Evolutionary conservation across 2,113 vertebrate genomes (phyloP), one percentile per base, ranked within the genome.

Genomic region (Onychostruthus taczanowskii): DNA sequence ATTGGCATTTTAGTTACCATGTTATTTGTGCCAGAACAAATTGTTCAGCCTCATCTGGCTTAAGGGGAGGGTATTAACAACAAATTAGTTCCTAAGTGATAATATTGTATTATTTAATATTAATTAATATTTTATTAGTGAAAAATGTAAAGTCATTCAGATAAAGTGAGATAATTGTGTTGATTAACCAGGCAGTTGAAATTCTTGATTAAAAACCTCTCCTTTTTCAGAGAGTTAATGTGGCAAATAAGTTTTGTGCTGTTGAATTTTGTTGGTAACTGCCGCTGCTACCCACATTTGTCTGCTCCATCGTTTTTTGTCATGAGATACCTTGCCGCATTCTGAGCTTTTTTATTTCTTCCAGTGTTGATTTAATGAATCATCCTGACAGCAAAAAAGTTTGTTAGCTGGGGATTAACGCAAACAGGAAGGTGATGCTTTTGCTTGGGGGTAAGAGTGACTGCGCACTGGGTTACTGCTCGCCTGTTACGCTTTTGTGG

Each of bases 301-400:
- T 87, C 43, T 3, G 12, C 35, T 39, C 13, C 41, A 22, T 61
- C 4, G 1, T 13, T 23, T 92, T 68, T 86, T 56, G 17, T 64
- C 47, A 26, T 18, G 28, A 91, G 47, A 50, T 55, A 53, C 13
- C 43, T 81, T 90, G 20, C 55, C 22, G 30, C 56, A 39, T 87
- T 74, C 39, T 84, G 55, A 56, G 24, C 12, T 35, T 46, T 83
- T 59, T n/a, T 52, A 46, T 67, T 52, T 39, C 55, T 84, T 90
- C 35, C 13, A 23, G 6, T 83, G 53, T 89, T 94, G 67, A 89
- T 83, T 85, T 89, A 93, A 62, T 95, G 90, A 96, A 39, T 97
- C 89, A 94, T 90, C 27, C 44, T 95, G 87, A 85, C 55, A 85
- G 66, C 52, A 87, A 53, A 92, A 79, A 17, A 49, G 63, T 86